These are phyloP conservation scores for Prunella fulvescens DNA, from an alignment of 2,113 vertebrate genomes.

Conservation along the genomic window DNA sequence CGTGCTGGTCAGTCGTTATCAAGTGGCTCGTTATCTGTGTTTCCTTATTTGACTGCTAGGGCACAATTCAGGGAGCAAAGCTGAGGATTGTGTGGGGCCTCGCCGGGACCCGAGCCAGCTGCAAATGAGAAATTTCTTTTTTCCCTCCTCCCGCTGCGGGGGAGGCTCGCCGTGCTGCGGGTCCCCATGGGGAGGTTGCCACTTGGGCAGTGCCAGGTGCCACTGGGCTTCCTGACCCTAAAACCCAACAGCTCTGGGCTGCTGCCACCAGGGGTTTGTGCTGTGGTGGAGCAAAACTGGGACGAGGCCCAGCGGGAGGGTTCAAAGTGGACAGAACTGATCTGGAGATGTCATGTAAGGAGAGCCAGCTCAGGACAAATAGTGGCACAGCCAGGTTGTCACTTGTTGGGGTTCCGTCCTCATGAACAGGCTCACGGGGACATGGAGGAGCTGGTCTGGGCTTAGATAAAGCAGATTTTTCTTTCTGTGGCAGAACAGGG, in stretches of 20 bases:
- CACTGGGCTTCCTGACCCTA: background rate
- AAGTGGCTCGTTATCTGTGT: conserved; percentile 66
- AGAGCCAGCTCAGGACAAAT: background rate
- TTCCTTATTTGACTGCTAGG: conserved; percentile 61
- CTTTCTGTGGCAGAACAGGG: background rate
- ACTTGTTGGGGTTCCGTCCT: background rate
- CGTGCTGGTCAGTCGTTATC: conserved; percentile 69
- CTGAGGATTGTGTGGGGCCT: background rate
- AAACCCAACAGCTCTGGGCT: background rate
- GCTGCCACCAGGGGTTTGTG: background rate
- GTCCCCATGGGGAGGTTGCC: background rate
- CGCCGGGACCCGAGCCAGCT: background rate
- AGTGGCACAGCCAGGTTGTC: background rate
- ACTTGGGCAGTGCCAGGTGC: background rate
- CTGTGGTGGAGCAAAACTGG: background rate
- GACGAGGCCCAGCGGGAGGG: background rate
- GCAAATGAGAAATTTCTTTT: background rate
- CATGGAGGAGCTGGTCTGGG: background rate
- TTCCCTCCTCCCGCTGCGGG: background rate
- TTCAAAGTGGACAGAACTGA: background rate
- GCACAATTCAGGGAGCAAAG: conserved; percentile 70
- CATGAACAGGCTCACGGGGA: background rate
- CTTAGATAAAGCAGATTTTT: background rate
- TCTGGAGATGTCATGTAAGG: background rate
- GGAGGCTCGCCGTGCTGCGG: background rate